Base-by-base conservation (phyloP, 2,888 invertebrate genomes). In the Drosophila pegasa region DNA sequence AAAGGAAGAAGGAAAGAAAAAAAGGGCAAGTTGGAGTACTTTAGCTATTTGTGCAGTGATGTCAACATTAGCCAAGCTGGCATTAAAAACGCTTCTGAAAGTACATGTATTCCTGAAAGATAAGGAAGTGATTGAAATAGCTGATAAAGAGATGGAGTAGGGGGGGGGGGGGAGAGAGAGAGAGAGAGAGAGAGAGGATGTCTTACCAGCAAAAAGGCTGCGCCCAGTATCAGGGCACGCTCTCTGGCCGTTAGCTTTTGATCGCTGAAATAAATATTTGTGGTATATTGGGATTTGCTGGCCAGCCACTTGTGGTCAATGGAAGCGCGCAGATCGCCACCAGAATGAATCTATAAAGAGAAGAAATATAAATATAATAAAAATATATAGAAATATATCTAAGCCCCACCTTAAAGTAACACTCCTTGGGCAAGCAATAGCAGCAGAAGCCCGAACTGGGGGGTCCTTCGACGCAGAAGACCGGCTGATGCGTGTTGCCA, bases 161-260 rank as follows among this genome's bases (percentile, higher is more conserved):
- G n/a, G n/a, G n/a, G n/a, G n/a, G n/a, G n/a, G n/a, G n/a, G n/a
- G 9, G 7, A n/a, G n/a, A 4, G 7, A 14, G 14, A 5, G 14
- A 14, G n/a, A 7, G 27, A 14, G 10, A 12, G 29, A 14, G 16
- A 18, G 29, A 12, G 12, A 9, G 10, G 0, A 0, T 4, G 27
- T 31, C 92, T 93, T 93, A 97, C 98, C 94, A 98, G 93, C 63
- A 98, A 93, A 92, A 98, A 97, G 0, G 96, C 94, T 48, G 97
- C 95, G 6, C 96, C 98, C 27, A 98, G 90, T 56, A 98, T 93
- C 3, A 97, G 92, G 0, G 97, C 96, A 89, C 98, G 97, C 59
- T 96, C 94, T 80, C 94, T 95, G 2, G 95, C 94, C 84, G 96
- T 95, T 20, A 95, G 93, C 50, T 95, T 95, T 0, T 93, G 88